Conservation (phyloP, 2,797 vertebrate species). For the Novumbra hubbsi region DNA sequence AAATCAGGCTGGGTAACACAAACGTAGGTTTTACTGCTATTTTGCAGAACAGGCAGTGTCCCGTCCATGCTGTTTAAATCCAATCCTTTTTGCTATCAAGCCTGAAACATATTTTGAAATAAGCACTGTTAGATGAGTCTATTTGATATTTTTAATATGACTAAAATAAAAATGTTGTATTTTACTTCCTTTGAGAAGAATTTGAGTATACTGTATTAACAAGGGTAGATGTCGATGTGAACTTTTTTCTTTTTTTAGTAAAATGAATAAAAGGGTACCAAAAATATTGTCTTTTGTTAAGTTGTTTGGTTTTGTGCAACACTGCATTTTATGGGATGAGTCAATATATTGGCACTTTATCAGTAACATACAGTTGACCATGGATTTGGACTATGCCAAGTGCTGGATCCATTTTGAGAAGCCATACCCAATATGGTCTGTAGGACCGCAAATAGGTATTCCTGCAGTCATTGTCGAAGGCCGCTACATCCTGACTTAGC, state of each 20-base stretch:
- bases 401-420: no score
- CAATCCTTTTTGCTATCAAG: conserved; percentile 70
- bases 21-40: conserved; percentile 51
- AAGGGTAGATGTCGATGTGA: conserved; percentile 79
- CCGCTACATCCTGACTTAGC: no score
- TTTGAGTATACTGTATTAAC: conserved; percentile 77
- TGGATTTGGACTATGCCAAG: no score
- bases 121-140: conserved; percentile 78
- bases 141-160: conserved; percentile 84
- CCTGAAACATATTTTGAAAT: conserved; percentile 71
- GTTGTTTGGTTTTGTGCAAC: background rate
- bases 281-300: conserved; percentile 48
- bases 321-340: background rate
- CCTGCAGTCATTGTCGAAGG: no score
- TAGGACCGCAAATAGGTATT: no score
- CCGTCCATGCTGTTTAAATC: conserved; percentile 56
- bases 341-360: background rate
- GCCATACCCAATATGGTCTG: no score
- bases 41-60: conserved; percentile 35
- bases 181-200: conserved; percentile 76
- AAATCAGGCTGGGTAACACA: conserved; percentile 63
- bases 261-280: conserved; percentile 76
- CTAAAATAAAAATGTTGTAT: conserved; percentile 73
- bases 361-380: background rate
- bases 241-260: conserved; percentile 63